Evolutionary conservation across 2,113 vertebrate species (phyloP), one percentile per base, ranked within the genome.

Genomic region (Microtus oregoni): DNA sequence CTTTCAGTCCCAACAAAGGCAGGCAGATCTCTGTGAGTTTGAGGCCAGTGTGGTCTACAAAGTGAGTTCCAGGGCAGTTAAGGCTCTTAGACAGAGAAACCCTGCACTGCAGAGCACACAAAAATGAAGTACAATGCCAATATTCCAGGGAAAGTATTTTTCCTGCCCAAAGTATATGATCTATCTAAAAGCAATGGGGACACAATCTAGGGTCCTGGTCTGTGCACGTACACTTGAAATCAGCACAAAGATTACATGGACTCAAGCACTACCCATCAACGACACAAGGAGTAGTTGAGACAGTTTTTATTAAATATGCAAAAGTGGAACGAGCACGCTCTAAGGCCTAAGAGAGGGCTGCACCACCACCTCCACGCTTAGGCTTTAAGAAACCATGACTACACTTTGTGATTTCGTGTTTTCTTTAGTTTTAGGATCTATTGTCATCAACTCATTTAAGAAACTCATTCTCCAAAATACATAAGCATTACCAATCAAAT

Each of bases 241-340:
- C 50, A 89, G 91, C 70, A 90, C 82, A 78, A 5, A 35, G n/a
- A 41, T 41, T 44, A 83, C 58, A 83, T 2, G 15, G 50, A 89
- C 41, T 81, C 89, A 94, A 47, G 52, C 50, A 68, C 73, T 91
- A 96, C 41, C 79, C 93, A 97, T 81, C 91, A 94, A 96, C 44
- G 92, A 96, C 94, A 96, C 93, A 95, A 94, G 47, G 17, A 88
- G 88, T 44, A 90, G 50, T 86, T 95, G 58, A 93, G 79, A 92
- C 24, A 14, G 63, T 88, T 96, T 97, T 97, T 96, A 97, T 98
- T 96, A 94, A 95, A 95, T 91, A 92, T 79, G 93, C 90, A 97
- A 95, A 97, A 86, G 95, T 85, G 96, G 93, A 97, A 87, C 65
- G 91, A 93, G 67, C 93, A 89, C 55, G 63, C 89, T 95, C 70